Evolutionary conservation across 2,113 vertebrate species (phyloP).

Genomic region (Trachemys scripta): DNA sequence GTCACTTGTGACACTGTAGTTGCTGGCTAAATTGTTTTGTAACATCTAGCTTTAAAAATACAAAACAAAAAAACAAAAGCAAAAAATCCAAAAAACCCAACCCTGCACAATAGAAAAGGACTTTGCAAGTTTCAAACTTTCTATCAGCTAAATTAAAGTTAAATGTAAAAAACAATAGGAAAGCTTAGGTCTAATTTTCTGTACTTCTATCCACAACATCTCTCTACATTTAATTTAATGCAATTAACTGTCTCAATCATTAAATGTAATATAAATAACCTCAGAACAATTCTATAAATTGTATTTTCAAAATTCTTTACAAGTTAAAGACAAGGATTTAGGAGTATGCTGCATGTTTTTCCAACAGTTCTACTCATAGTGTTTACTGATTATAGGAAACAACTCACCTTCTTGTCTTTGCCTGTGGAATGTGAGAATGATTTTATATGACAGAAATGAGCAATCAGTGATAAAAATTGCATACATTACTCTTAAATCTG

Average conservation of each 20-base stretch:
- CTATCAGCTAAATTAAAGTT: neutral
- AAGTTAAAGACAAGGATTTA: neutral
- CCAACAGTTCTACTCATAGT: neutral
- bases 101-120: neutral
- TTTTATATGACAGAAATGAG: neutral
- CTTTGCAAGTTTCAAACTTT: neutral
- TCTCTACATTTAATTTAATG: slow-evolving; percentile 1
- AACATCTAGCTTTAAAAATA: neutral
- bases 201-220: neutral
- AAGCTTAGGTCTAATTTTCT: neutral
- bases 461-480: neutral
- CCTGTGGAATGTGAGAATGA: neutral
- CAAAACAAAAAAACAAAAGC: neutral
- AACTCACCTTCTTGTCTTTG: neutral
- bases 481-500: slow-evolving; percentile 4
- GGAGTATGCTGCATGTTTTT: neutral
- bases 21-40: neutral
- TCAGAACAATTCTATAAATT: neutral
- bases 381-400: slow-evolving; percentile 12
- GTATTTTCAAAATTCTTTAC: neutral
- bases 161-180: neutral
- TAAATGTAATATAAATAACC: neutral
- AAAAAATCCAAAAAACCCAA: neutral
- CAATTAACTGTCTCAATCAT: neutral
- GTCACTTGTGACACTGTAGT: slow-evolving; percentile 20